Evolutionary conservation across 1,140 invertebrate genomes (phyloP).

Genomic region (Habropoda laboriosa): DNA sequence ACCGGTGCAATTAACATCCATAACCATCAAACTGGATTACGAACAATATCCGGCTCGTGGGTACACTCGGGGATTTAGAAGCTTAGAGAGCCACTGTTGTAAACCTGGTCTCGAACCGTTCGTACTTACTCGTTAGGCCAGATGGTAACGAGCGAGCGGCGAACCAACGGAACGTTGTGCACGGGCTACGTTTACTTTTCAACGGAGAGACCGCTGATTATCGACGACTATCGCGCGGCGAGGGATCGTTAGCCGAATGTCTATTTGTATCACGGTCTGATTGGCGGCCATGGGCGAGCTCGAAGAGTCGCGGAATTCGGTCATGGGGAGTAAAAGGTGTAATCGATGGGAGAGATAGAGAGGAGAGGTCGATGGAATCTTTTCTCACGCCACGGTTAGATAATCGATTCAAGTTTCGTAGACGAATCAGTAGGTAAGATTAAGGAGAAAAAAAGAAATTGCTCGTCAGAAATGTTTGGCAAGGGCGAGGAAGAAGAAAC

Average conservation of each 20-base stretch:
- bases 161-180: not conserved
- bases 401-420: too few species aligned
- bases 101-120: not conserved
- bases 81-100: not conserved
- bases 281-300: not conserved
- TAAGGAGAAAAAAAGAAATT: not conserved
- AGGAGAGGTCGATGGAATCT: too few species aligned
- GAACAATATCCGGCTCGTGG: conserved; percentile 30
- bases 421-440: too few species aligned
- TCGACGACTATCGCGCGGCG: too few species aligned
- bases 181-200: too few species aligned
- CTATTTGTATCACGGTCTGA: not conserved
- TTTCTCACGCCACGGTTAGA: too few species aligned
- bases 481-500: not conserved
- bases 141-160: not conserved
- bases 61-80: not conserved
- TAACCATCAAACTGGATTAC: conserved; percentile 28
- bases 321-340: too few species aligned
- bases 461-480: not conserved
- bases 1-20: conserved; percentile 29
- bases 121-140: not conserved
- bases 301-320: not conserved
- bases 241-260: not conserved
- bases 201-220: not conserved
- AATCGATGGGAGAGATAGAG: too few species aligned